Conservation (phyloP, 2,797 vertebrate genomes). For the Hoplostethus atlanticus region DNA sequence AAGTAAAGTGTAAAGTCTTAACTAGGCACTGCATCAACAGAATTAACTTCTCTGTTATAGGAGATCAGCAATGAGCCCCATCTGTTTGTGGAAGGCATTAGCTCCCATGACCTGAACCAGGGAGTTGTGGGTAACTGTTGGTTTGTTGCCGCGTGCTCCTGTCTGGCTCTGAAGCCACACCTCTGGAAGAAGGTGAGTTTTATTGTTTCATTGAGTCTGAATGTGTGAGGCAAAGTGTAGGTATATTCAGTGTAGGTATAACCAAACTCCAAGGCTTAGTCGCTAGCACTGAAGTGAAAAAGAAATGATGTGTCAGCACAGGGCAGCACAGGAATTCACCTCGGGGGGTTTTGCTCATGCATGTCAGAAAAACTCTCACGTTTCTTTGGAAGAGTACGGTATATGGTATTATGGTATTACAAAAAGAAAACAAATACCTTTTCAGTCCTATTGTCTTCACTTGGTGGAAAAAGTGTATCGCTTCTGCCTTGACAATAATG, state of each 20-base stretch:
- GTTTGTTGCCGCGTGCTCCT: slow-evolving; percentile 95
- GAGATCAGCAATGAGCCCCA: slow-evolving; percentile 88
- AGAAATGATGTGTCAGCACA: too few species aligned
- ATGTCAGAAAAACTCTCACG: background rate
- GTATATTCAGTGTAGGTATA: background rate
- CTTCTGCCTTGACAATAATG: too few species aligned
- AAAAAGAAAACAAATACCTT: too few species aligned
- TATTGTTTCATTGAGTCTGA: background rate
- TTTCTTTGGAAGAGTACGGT: background rate
- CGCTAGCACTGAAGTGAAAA: background rate
- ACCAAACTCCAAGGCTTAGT: background rate
- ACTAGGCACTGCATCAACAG: background rate
- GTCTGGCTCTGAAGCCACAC: slow-evolving; percentile 89
- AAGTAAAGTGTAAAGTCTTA: background rate
- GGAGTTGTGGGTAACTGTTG: slow-evolving; percentile 93
- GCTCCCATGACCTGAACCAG: slow-evolving; percentile 92
- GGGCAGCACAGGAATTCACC: background rate
- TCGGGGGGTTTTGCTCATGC: background rate
- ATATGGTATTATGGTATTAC: background rate
- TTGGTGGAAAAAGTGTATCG: too few species aligned
- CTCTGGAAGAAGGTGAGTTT: slow-evolving; percentile 91
- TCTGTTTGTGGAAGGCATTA: slow-evolving; percentile 92
- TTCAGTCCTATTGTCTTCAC: too few species aligned
- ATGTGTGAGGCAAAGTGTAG: background rate
- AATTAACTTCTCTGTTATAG: slow-evolving; percentile 64